These are phyloP conservation scores for Rotaria sp. DNA, from an alignment of 2,888 invertebrate genomes.

Conservation along the genomic window DNA sequence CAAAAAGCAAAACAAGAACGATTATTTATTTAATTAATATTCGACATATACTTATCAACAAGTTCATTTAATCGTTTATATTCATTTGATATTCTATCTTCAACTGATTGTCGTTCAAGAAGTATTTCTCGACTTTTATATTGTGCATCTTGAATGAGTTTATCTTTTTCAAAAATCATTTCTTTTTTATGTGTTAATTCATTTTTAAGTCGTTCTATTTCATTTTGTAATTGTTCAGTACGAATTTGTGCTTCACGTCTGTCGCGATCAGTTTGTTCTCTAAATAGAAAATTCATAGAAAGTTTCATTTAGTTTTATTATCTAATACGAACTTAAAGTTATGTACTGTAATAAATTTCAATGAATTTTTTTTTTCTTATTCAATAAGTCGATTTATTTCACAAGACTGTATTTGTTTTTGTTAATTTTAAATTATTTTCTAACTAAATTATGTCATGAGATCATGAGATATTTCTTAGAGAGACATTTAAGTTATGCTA, in stretches of 20 bases:
- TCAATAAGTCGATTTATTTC: too few species aligned
- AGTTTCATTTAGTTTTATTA: too few species aligned
- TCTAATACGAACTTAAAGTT: too few species aligned
- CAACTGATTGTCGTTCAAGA: neutral
- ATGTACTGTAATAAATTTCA: too few species aligned
- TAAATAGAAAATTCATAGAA: neutral
- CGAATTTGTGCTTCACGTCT: neutral
- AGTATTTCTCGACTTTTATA: neutral
- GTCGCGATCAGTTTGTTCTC: constrained; percentile 25
- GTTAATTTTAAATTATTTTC: too few species aligned
- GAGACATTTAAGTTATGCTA: too few species aligned
- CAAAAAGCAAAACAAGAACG: too few species aligned
- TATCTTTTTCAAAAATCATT: neutral
- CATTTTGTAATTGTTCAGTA: constrained; percentile 27
- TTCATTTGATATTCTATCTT: constrained; percentile 13
- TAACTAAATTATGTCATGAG: too few species aligned
- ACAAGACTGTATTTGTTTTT: too few species aligned
- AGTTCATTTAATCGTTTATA: constrained; percentile 16
- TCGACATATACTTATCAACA: neutral
- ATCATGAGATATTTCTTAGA: too few species aligned
- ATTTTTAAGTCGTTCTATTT: constrained; percentile 2
- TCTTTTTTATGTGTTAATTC: constrained; percentile 10
- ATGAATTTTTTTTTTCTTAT: too few species aligned
- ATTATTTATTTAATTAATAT: neutral
- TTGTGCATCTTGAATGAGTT: neutral